A percentile compares a stretch with the other conserved stretches of the same genome.
Evolutionary conservation across 30 jellyfish, hydroid and myxozoan genomes (phyloP).

Genomic region (Hydractinia echinata): DNA sequence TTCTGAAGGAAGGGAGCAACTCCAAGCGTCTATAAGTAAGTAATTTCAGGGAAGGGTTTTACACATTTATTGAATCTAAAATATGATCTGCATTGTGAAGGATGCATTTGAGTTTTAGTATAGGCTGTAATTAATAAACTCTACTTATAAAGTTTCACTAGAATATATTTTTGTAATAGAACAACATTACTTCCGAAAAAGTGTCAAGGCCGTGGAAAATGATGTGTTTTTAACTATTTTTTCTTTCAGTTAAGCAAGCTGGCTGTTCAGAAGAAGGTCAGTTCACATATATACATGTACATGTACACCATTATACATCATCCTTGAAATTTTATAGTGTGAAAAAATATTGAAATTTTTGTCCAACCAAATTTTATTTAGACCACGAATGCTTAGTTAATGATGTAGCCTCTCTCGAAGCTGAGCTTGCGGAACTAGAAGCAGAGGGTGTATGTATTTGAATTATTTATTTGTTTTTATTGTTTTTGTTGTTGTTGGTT

Average conservation of each 20-base stretch:
- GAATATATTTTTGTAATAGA: neutral
- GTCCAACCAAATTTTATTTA: neutral
- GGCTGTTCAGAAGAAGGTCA: constrained; percentile 36
- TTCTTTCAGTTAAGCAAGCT: constrained; percentile 15
- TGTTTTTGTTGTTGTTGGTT: neutral
- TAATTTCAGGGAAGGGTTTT: too few relatives aligned
- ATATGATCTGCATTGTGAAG: too few relatives aligned
- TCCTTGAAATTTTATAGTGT: neutral
- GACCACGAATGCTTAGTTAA: constrained; percentile 37
- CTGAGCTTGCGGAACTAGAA: constrained; percentile 53
- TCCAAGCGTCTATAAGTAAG: constrained; percentile 49
- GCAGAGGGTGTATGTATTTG: constrained; percentile 56
- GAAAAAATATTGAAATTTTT: neutral
- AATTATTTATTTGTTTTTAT: neutral
- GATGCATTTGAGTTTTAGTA: too few relatives aligned
- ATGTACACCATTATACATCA: neutral
- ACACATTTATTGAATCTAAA: too few relatives aligned
- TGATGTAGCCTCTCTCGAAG: constrained; percentile 46
- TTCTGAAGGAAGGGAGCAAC: constrained; percentile 39
- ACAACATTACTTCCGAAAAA: neutral
- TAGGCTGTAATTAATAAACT: too few relatives aligned
- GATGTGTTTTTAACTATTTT: neutral
- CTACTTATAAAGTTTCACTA: too few relatives aligned
- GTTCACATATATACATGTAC: too few relatives aligned
- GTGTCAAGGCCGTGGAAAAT: neutral